A percentile compares a stretch with the other conserved stretches of the same genome.
Evolutionary conservation across 2,113 vertebrate genomes (phyloP).

Genomic region (Cephalopholis sonnerati): DNA sequence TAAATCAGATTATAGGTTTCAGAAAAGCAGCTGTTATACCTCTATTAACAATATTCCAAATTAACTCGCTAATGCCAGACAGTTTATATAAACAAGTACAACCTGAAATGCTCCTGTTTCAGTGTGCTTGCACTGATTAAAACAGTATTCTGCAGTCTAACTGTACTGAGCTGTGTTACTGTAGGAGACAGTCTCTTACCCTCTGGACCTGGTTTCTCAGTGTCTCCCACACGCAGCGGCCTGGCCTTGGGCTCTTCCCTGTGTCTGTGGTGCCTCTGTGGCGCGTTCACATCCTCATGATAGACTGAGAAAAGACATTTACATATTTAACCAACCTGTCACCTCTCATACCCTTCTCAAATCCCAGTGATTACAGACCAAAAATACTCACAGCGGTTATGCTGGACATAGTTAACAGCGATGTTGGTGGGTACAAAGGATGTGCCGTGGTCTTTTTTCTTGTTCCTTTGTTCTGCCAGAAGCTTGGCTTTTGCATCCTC

Average conservation of each 20-base stretch:
- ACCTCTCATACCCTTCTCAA: no score
- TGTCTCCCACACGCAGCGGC: slow-evolving; percentile 95
- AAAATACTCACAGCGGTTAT: slow-evolving; percentile 94
- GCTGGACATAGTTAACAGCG: slow-evolving; percentile 98
- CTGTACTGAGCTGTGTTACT: not conserved
- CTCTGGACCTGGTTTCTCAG: slow-evolving; percentile 94
- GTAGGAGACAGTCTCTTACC: slow-evolving; percentile 81
- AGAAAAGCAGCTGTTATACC: not conserved
- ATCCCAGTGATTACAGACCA: not conserved
- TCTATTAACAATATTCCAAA: not conserved
- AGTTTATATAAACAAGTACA: not conserved
- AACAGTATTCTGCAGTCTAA: not conserved
- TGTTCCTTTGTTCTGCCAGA: slow-evolving; percentile 96
- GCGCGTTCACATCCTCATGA: slow-evolving; percentile 93
- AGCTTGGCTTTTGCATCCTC: slow-evolving; percentile 97
- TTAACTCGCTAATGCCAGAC: not conserved
- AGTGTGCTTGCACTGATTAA: not conserved
- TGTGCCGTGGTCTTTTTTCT: slow-evolving; percentile 95
- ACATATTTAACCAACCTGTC: not conserved
- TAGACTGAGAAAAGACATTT: slow-evolving; percentile 87
- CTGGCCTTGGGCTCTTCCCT: slow-evolving; percentile 95
- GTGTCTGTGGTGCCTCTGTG: slow-evolving; percentile 91
- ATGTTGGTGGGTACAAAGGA: slow-evolving; percentile 99
- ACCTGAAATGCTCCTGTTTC: not conserved
- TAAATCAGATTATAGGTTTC: not conserved